A percentile compares a stretch with the other conserved stretches of the same genome.
These are phyloP conservation scores for Polyommatus iphigenia DNA, from an alignment of 2,888 invertebrate species.

Conservation along the genomic window DNA sequence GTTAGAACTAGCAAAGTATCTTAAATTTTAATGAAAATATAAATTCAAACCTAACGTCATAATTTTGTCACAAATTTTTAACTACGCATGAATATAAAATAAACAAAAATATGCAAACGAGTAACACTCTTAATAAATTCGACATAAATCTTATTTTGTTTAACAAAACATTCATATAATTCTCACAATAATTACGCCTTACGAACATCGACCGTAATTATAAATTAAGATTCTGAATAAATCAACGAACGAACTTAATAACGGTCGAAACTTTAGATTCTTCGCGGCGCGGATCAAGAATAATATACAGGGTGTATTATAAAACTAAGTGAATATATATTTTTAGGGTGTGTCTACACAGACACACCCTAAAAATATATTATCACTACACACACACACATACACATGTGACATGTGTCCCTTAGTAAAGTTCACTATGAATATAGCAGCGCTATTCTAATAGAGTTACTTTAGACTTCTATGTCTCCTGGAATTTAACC, in stretches of 20 bases:
- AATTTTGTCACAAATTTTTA: not conserved
- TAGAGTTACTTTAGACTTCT: no score
- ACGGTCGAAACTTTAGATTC: conserved; percentile 20
- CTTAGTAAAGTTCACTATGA: no score
- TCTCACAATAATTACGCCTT: conserved; percentile 21
- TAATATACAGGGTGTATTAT: not conserved
- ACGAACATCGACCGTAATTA: conserved; percentile 20
- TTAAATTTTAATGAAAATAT: no score
- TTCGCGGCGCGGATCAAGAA: conserved; percentile 19
- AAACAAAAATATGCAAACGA: not conserved
- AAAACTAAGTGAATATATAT: not conserved
- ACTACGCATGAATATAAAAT: not conserved
- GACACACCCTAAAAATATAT: no score
- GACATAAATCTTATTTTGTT: conserved; percentile 11
- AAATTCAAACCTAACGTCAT: not conserved
- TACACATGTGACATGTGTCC: no score
- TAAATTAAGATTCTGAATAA: conserved; percentile 18
- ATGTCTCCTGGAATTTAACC: no score
- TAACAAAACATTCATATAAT: conserved; percentile 15
- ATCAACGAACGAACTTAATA: conserved; percentile 22
- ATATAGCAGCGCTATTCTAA: no score
- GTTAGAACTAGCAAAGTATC: no score
- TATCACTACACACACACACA: no score
- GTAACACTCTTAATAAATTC: conserved; percentile 13
- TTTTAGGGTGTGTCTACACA: no score